Conservation (phyloP, 2,797 vertebrate species). For the Naso thynnoides region DNA sequence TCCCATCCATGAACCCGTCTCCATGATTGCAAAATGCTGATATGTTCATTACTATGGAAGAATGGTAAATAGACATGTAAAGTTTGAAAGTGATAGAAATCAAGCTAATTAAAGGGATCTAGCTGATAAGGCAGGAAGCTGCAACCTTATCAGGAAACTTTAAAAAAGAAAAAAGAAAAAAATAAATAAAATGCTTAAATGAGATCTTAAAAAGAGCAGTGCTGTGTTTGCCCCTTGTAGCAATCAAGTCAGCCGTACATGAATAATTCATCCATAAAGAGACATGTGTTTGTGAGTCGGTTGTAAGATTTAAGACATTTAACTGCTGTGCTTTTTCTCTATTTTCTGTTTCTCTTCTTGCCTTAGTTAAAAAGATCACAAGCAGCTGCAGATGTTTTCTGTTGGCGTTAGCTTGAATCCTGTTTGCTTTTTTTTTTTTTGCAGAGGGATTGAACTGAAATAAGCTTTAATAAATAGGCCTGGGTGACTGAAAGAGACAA, state of each 20-base stretch:
- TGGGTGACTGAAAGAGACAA: conserved; percentile 30
- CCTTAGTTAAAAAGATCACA: conserved; percentile 61
- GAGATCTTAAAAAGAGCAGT: conserved; percentile 25
- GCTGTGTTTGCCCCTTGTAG: conserved; percentile 49
- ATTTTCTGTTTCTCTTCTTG: not conserved
- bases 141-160: conserved; percentile 61
- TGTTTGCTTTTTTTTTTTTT: conserved; percentile 19
- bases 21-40: conserved; percentile 69
- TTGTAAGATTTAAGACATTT: conserved; percentile 58
- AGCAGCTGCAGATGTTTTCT: conserved; percentile 57
- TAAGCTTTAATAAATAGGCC: conserved; percentile 53
- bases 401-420: conserved; percentile 39
- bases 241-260: conserved; percentile 61
- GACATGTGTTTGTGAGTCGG: conserved; percentile 64
- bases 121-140: conserved; percentile 64
- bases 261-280: conserved; percentile 73
- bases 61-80: conserved; percentile 70
- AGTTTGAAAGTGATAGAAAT: conserved; percentile 71
- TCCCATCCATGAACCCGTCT: conserved; percentile 43
- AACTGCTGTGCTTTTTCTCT: conserved; percentile 26
- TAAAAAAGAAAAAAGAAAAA: conserved; percentile 17
- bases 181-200: conserved; percentile 40
- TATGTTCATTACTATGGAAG: conserved; percentile 65
- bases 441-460: conserved; percentile 34
- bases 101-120: conserved; percentile 76